Base-by-base conservation (phyloP, 1,140 invertebrate genomes). In the Heliconius hermathena region DNA sequence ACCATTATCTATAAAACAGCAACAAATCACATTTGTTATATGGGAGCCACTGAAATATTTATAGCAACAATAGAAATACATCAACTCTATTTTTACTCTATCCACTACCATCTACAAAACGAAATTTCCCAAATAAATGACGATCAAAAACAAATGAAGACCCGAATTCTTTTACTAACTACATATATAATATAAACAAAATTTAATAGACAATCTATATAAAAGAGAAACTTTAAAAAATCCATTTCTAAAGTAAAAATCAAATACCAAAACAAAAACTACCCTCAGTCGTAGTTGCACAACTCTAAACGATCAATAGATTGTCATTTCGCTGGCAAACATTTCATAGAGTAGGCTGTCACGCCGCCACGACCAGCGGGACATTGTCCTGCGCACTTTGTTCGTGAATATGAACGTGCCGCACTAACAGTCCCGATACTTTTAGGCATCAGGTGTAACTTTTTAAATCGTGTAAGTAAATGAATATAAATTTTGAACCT, bases 321-420 rank as follows among this genome's bases (percentile, higher is more conserved):
- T 73, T 52, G 72, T 46, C 72, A 49, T 49, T 73, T 73, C 71
- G 26, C 38, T 26, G 16, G 72, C 46, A 73, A 73, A 73, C 46
- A 49, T 73, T 73, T 52, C 33, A 72, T n/a, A 49, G 72, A 72
- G 71, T 38, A 72, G 18, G 71, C 20, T 72, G 71, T 73, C 72
- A 73, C n/a, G 22, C 38, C 16, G 22, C n/a, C 46, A 18, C 72
- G 46, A 29, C 29, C 72, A 73, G 22, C 49, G 72, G 41, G 41
- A 73, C 22, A 73, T 73, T 73, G 71, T 38, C 38, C 71, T 8
- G 71, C 38, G 71, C 11, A 71, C 70, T 73, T 41, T 49, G 49
- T 73, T 73, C 38, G 13, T 26, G n/a, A 73, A 49, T 46, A 46
- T 73, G 16, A 36, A 20, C 33, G n/a, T 33, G 36, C 71, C 71